phyloP scores from a whole-genome alignment of 2,797 vertebrate species.

The Sibirionetta formosa region DNA sequence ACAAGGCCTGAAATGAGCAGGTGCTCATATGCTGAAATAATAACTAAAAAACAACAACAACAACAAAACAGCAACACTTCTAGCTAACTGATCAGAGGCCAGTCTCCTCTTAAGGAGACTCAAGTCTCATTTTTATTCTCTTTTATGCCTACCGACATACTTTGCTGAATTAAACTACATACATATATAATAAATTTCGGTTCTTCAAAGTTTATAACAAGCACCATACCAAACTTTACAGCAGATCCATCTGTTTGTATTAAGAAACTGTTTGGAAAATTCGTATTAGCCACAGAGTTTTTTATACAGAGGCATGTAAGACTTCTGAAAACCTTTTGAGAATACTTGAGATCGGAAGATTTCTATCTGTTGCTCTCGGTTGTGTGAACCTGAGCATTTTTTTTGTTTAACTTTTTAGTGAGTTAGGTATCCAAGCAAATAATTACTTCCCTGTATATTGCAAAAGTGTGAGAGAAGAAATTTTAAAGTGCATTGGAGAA shows the following conservation, averaged over 20 bases:
- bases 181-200: constrained; percentile 4
- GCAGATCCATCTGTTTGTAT: constrained; percentile 61
- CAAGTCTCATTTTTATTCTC: background rate
- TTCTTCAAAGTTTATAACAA: constrained; percentile 16
- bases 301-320: background rate
- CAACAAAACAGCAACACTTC: background rate
- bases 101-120: background rate
- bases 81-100: background rate
- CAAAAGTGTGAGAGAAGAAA: background rate
- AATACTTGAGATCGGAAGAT: background rate
- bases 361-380: background rate
- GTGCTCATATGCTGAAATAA: background rate
- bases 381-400: background rate
- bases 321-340: constrained; percentile 31
- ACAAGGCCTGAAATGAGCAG: background rate
- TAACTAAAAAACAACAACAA: background rate
- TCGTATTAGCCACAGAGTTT: background rate
- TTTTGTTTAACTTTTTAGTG: background rate
- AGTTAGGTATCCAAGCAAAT: background rate
- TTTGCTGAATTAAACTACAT: constrained; percentile 32
- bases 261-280: constrained; percentile 71
- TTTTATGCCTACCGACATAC: background rate
- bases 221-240: constrained; percentile 61
- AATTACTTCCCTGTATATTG: background rate
- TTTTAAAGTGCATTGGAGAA: background rate